Evolutionary conservation across 2,113 vertebrate genomes (phyloP).

Genomic region (Syrrhaptes paradoxus): DNA sequence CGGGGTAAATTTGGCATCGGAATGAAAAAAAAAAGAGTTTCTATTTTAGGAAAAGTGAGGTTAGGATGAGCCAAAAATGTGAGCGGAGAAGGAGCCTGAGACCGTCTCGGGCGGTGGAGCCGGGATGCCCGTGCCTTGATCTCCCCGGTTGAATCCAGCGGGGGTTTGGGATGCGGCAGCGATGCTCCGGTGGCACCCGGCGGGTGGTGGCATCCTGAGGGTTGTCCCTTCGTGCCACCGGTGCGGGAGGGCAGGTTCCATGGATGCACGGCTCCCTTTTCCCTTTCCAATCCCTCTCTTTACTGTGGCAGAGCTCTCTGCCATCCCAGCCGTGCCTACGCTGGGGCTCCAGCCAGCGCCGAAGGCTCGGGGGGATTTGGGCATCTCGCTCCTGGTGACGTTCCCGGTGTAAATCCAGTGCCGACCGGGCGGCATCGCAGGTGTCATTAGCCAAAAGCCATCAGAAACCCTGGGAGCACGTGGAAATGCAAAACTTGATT

Average conservation of each 20-base stretch:
- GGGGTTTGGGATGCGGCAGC: not conserved
- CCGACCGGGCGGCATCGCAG: rapidly evolving
- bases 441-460: not conserved
- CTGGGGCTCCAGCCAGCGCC: not conserved
- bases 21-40: not conserved
- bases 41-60: constrained; percentile 3
- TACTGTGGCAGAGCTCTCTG: not conserved
- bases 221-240: rapidly evolving
- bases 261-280: not conserved
- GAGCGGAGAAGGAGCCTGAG: not conserved
- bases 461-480: rapidly evolving
- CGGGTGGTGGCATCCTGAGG: not conserved
- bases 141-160: rapidly evolving
- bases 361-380: not conserved
- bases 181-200: not conserved
- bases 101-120: not conserved
- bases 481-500: not conserved
- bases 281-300: not conserved
- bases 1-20: not conserved
- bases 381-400: rapidly evolving
- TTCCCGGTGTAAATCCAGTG: rapidly evolving
- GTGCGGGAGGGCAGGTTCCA: not conserved
- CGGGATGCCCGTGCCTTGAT: not conserved
- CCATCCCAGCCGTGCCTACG: rapidly evolving
- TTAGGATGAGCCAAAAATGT: not conserved